Conservation (phyloP, 1,140 invertebrate species). For the Metaphire vulgaris region DNA sequence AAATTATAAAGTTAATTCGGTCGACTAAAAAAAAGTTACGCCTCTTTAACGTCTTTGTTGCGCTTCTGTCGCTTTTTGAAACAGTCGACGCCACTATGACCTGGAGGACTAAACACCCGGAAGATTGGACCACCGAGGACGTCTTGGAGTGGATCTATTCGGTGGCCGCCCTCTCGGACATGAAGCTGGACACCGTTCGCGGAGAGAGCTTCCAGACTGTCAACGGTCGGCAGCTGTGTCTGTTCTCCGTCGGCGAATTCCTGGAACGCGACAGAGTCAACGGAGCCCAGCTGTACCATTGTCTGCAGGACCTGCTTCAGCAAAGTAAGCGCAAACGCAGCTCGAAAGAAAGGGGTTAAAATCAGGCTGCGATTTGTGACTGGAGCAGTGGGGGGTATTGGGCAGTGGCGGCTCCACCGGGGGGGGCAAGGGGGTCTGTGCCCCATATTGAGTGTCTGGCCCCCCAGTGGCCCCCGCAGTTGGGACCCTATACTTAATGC, state of each 20-base stretch:
- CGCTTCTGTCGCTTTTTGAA: too few relatives aligned
- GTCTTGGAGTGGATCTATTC: not conserved
- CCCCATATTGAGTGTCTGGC: too few relatives aligned
- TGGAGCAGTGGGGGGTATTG: too few relatives aligned
- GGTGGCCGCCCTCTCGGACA: not conserved
- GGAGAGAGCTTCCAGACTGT: not conserved
- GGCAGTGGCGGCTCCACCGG: too few relatives aligned
- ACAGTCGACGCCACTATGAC: not conserved
- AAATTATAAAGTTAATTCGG: too few relatives aligned
- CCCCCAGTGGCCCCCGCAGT: too few relatives aligned
- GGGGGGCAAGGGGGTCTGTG: too few relatives aligned
- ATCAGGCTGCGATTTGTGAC: too few relatives aligned
- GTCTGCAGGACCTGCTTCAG: not conserved
- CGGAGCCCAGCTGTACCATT: not conserved
- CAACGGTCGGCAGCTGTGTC: not conserved
- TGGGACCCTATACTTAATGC: too few relatives aligned
- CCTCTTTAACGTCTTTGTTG: too few relatives aligned
- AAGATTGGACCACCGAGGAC: not conserved
- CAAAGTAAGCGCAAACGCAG: not conserved
- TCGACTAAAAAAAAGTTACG: too few relatives aligned
- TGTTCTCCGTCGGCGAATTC: not conserved
- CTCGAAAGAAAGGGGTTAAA: not conserved
- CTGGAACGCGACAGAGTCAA: not conserved
- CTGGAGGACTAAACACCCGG: not conserved
- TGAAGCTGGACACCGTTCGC: not conserved